A percentile compares a stretch with the other conserved stretches of the same genome.
phyloP scores from a whole-genome alignment of 2,797 vertebrate genomes.

The Crenuchus spilurus region DNA sequence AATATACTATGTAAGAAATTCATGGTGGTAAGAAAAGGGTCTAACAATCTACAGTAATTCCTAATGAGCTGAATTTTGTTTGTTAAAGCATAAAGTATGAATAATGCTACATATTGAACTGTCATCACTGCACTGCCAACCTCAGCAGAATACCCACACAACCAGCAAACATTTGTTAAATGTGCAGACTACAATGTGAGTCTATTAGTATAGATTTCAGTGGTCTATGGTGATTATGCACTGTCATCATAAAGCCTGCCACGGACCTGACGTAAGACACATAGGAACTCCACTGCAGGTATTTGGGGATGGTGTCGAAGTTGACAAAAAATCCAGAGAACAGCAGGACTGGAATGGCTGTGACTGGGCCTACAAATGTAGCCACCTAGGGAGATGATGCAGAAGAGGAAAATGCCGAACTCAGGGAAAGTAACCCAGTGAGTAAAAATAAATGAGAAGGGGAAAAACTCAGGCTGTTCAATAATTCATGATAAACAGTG shows the following conservation, averaged over 20 bases:
- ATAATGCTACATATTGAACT: no score
- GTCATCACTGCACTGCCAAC: no score
- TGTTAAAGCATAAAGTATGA: no score
- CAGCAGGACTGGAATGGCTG: conserved; percentile 94
- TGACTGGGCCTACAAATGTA: conserved; percentile 94
- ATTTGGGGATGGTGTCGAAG: conserved; percentile 98
- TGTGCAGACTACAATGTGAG: no score
- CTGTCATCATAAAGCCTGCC: background rate
- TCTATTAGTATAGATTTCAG: no score
- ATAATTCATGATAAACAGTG: background rate
- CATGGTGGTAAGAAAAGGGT: no score
- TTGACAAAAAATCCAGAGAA: conserved; percentile 99
- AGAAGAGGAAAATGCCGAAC: background rate
- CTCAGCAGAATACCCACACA: no score
- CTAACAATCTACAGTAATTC: no score
- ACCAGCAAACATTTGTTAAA: no score
- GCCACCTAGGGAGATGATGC: conserved; percentile 85
- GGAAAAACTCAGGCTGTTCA: background rate
- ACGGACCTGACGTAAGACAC: conserved; percentile 95
- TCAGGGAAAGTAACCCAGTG: background rate
- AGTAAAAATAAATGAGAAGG: background rate
- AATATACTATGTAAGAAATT: no score
- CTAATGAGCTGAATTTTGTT: no score
- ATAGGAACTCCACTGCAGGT: conserved; percentile 97
- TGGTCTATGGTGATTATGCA: no score